A percentile compares a stretch with the other conserved stretches of the same genome.
Conservation (phyloP, 1,140 invertebrate species). For the Drosophila sechellia region DNA sequence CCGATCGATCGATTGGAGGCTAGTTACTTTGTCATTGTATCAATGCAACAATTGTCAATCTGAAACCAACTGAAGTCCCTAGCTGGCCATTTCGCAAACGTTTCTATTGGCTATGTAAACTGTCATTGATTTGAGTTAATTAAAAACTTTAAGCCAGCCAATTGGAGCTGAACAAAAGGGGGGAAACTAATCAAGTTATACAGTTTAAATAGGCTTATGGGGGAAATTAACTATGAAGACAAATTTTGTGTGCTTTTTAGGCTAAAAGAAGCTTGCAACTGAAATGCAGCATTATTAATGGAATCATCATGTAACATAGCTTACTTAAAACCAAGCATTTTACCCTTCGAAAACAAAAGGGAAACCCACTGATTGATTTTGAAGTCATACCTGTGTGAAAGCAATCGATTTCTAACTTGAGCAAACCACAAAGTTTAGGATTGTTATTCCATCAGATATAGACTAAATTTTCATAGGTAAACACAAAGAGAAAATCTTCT, state of each 20-base stretch:
- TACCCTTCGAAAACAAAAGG: neutral
- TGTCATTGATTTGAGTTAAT: conserved; percentile 66
- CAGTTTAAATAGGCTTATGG: neutral
- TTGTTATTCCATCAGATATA: neutral
- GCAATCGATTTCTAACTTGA: neutral
- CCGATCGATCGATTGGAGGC: conserved; percentile 16
- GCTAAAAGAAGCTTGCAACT: neutral
- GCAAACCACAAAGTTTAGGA: neutral
- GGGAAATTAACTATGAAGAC: neutral
- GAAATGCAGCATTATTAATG: neutral
- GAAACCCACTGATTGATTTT: conserved; percentile 5
- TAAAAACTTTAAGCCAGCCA: conserved; percentile 36
- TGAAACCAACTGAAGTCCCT: conserved; percentile 21
- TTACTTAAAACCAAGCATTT: conserved; percentile 7
- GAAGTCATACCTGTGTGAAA: neutral
- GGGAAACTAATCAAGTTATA: conserved; percentile 12
- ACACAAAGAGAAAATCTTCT: conserved; percentile 4
- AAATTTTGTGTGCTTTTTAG: neutral
- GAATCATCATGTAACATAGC: neutral
- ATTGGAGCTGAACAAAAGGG: conserved; percentile 3
- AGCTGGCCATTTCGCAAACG: conserved; percentile 48
- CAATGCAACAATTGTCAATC: conserved; percentile 30
- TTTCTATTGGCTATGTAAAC: conserved; percentile 37
- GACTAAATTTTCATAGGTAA: neutral
- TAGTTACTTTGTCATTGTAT: conserved; percentile 45